Evolutionary conservation across 2,888 invertebrate genomes (phyloP).

Genomic region (Drosophila kuntzei): DNA sequence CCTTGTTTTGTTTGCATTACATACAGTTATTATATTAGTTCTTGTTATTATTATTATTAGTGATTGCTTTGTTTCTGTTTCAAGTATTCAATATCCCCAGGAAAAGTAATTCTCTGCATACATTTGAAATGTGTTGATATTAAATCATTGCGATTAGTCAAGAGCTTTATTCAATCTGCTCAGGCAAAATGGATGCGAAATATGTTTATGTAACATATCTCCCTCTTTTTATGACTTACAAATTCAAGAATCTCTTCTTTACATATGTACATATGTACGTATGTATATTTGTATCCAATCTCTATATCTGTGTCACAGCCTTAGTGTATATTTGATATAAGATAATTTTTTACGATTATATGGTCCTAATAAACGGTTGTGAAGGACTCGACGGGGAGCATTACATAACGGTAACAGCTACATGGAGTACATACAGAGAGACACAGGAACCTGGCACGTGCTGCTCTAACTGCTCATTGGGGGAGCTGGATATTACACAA

Average conservation of each 20-base stretch:
- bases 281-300: slow-evolving; percentile 3
- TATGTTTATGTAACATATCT: background rate
- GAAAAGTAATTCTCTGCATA: slow-evolving; percentile 28
- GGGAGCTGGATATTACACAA: slow-evolving; percentile 10
- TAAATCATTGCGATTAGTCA: slow-evolving; percentile 43
- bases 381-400: slow-evolving; percentile 35
- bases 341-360: slow-evolving; percentile 68
- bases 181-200: background rate
- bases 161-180: slow-evolving; percentile 14
- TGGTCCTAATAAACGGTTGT: slow-evolving; percentile 56
- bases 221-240: slow-evolving; percentile 8
- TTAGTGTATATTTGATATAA: slow-evolving; percentile 43
- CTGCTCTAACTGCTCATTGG: slow-evolving; percentile 15
- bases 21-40: background rate
- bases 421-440: slow-evolving; percentile 13
- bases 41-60: background rate
- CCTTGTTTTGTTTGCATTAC: no score
- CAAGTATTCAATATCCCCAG: background rate
- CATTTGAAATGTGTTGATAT: slow-evolving; percentile 44
- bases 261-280: slow-evolving; percentile 5
- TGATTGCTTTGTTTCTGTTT: background rate
- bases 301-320: slow-evolving; percentile 11
- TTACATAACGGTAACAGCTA: slow-evolving; percentile 28
- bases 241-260: slow-evolving; percentile 2
- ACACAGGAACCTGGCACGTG: slow-evolving; percentile 20